Evolutionary conservation across 2,113 vertebrate genomes (phyloP).

Genomic region (Syrmaticus mikado): DNA sequence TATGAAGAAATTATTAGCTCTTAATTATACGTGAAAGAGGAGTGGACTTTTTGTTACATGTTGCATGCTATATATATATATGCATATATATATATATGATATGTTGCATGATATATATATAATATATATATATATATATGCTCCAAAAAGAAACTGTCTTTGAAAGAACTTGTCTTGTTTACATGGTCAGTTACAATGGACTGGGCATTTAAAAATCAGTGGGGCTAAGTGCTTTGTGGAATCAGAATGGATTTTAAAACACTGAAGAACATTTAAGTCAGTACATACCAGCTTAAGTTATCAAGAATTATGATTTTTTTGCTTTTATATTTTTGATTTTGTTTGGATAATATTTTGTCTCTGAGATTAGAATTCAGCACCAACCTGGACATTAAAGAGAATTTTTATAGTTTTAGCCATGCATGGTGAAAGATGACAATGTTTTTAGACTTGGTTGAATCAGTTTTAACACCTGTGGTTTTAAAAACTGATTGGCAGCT

Average conservation of each 20-base stretch:
- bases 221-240: not conserved
- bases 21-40: not conserved
- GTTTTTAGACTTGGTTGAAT: not conserved
- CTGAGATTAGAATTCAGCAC: not conserved
- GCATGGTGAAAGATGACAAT: not conserved
- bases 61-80: not conserved
- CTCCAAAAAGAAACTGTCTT: not conserved
- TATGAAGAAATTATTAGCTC: not conserved
- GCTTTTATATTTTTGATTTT: not conserved
- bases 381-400: not conserved
- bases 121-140: not conserved
- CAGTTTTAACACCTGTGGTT: not conserved
- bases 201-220: not conserved
- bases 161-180: not conserved
- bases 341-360: not conserved
- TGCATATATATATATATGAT: too few species aligned
- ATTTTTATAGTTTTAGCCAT: not conserved
- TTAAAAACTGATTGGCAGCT: not conserved
- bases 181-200: not conserved
- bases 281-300: not conserved
- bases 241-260: not conserved
- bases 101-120: not conserved
- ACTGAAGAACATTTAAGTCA: not conserved
- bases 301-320: not conserved
- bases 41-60: not conserved